A percentile compares a stretch with the other conserved stretches of the same genome.
Evolutionary conservation across 2,888 invertebrate species (phyloP).

Genomic region (Heliconius erato): DNA sequence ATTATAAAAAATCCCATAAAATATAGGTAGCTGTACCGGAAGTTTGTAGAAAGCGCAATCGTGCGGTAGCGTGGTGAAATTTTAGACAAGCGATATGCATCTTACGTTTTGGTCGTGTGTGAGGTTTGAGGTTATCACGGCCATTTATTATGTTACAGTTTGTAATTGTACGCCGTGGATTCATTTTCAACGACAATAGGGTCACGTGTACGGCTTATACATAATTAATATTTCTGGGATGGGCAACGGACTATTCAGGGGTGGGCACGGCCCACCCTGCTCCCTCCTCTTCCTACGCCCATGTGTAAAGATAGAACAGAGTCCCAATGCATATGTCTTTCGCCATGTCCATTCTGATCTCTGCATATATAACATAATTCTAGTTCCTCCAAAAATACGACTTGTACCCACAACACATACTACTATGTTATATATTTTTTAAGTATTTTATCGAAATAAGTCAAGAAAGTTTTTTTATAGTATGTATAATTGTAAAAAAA

Average conservation of each 20-base stretch:
- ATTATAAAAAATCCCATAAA: conserved; percentile 18
- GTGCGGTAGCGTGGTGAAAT: conserved; percentile 63
- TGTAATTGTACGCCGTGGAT: conserved; percentile 54
- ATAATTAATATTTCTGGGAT: no score
- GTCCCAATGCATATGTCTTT: no score
- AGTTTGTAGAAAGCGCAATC: conserved; percentile 67
- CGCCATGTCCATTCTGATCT: no score
- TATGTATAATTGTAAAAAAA: not conserved
- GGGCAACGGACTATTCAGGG: no score
- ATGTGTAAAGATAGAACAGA: no score
- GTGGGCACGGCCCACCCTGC: no score
- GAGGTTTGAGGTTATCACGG: conserved; percentile 56
- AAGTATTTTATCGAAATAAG: not conserved
- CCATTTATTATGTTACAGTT: conserved; percentile 35
- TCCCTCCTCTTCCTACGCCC: no score
- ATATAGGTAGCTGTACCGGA: conserved; percentile 50
- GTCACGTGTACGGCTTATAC: conserved; percentile 47
- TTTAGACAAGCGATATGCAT: conserved; percentile 57
- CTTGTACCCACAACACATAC: no score
- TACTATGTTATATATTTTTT: not conserved
- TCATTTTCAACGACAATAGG: conserved; percentile 46
- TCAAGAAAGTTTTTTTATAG: not conserved
- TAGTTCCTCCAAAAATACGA: no score
- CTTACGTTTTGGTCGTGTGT: conserved; percentile 58
- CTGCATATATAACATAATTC: no score